Evolutionary conservation across 2,797 vertebrate genomes (phyloP).

Genomic region (Echiichthys vipera): DNA sequence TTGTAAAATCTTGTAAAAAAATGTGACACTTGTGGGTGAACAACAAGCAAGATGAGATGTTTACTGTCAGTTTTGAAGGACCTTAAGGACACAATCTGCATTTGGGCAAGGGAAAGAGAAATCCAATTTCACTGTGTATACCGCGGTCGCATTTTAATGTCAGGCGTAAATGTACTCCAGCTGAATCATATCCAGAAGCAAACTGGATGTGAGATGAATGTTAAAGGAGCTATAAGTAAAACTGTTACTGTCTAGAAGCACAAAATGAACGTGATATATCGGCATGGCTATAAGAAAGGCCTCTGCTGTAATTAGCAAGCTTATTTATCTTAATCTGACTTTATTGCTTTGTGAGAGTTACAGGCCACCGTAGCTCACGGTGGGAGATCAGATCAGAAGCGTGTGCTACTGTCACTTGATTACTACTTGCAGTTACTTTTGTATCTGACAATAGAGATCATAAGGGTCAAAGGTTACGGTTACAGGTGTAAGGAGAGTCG

Average conservation of each 20-base stretch:
- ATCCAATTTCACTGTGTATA: constrained; percentile 73
- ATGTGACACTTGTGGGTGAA: constrained; percentile 39
- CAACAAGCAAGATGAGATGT: constrained; percentile 53
- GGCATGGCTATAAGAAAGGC: constrained; percentile 31
- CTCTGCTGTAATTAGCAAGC: constrained; percentile 37
- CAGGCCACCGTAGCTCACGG: constrained; percentile 4
- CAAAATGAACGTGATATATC: constrained; percentile 22
- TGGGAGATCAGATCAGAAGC: not conserved
- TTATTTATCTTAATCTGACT: constrained; percentile 26
- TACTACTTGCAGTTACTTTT: not conserved
- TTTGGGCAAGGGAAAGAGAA: constrained; percentile 62
- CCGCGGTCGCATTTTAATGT: constrained; percentile 69
- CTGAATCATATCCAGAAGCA: constrained; percentile 73
- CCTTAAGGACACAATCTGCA: constrained; percentile 73
- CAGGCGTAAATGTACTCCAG: constrained; percentile 71
- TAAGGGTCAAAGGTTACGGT: constrained; percentile 32
- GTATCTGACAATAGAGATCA: constrained; percentile 9
- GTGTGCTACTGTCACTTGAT: not conserved
- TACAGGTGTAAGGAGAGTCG: constrained; percentile 13
- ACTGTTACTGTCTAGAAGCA: constrained; percentile 40
- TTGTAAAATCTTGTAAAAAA: constrained; percentile 48
- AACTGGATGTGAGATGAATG: constrained; percentile 70
- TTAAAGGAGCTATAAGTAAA: constrained; percentile 54
- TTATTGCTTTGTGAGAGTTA: constrained; percentile 25
- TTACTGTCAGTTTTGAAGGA: constrained; percentile 67